Base-by-base conservation (phyloP, 2,888 invertebrate genomes). In the Teleiodes luculella region DNA sequence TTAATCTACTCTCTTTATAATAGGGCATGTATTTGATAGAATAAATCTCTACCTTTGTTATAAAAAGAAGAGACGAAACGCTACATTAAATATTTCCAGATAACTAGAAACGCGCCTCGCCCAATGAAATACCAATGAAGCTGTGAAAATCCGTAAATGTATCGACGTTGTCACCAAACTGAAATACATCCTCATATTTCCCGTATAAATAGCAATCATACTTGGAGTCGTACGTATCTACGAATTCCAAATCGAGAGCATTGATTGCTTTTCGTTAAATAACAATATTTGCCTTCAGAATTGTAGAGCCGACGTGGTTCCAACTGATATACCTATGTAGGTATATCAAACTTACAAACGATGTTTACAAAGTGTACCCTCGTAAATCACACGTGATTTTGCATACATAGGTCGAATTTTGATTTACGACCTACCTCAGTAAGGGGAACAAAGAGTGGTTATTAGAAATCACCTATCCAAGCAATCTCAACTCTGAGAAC, bases 401-500 rank as follows among this genome's bases (percentile, higher is more conserved):
- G 39, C 39, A 41, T 18, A 41, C 39, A 41, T 18, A 8, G 39
- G 39, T 20, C 39, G 4, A 41, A 41, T 20, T 41, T 41, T 41
- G 39, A 41, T 41, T 41, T 41, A 41, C 10, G 39, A 41, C 4
- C 39, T 11, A 41, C 4, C 39, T 11, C 18, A 4, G 20, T 18
- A 41, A 41, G 39, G 37, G 18, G 39, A 20, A 41, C 18, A 41
- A 18, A 41, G 20, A 41, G 18, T 18, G 18, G 39, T 6, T 24
- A 24, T 24, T 24, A 24, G 24, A 24, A 24, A 24, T 24, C 24
- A 24, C 39, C 39, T 41, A 11, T 18, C 11, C 18, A 11, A 10
- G 39, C 18, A 41, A 41, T 18, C 55, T 55, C 60, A 57, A 61
- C 63, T 57, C 58, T 57, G 56, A 46, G 56, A 57, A 66, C 62